Conservation (phyloP, 2,888 invertebrate species). For the Electrophaes corylata region DNA sequence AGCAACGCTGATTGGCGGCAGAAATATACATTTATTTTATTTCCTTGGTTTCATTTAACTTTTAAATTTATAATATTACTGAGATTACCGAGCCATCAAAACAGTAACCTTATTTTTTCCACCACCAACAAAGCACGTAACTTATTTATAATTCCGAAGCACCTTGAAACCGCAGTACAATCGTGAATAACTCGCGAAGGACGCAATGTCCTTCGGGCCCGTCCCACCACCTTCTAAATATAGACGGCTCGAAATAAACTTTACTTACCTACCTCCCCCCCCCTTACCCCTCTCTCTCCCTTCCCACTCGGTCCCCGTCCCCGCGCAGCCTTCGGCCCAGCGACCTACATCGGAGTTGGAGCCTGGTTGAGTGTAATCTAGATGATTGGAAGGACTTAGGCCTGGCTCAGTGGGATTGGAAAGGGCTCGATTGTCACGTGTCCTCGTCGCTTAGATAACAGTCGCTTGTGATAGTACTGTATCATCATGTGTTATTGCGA, state of each 20-base stretch:
- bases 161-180: constrained; percentile 16
- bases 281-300: constrained; percentile 13
- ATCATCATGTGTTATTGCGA: no score
- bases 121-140: constrained; percentile 3
- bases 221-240: constrained; percentile 66
- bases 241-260: constrained; percentile 66
- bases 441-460: not conserved
- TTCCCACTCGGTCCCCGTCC: constrained; percentile 4
- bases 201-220: constrained; percentile 49
- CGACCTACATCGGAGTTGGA: constrained; percentile 51
- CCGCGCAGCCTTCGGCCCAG: constrained; percentile 35
- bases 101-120: not conserved
- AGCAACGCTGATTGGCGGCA: no score
- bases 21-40: no score
- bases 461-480: no score
- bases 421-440: not conserved
- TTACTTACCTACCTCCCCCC: constrained; percentile 19
- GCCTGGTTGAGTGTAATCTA: constrained; percentile 17
- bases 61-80: no score
- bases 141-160: constrained; percentile 13
- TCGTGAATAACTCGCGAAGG: constrained; percentile 34
- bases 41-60: no score
- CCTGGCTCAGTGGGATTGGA: not conserved
- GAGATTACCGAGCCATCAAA: no score
- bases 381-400: constrained; percentile 1